Base-by-base conservation (phyloP, 2,113 vertebrate species). In the Anser brachyrhynchus region DNA sequence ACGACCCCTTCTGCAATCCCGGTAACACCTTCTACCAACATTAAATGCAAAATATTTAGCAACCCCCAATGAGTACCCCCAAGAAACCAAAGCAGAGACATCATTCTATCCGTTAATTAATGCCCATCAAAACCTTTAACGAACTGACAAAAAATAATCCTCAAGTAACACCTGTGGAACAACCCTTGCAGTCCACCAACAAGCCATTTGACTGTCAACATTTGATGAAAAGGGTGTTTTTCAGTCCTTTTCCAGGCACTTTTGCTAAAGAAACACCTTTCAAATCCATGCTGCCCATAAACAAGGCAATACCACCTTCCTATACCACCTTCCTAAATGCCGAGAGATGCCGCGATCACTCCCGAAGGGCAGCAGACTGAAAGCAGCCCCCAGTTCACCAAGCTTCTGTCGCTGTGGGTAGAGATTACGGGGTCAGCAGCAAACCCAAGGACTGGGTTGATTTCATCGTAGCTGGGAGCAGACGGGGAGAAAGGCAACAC, bases 301-400 rank as follows among this genome's bases (percentile, higher is more conserved):
- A 57, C 3, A 44, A 77, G 37, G 44, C 20, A 81, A 44, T 0
- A 69, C 74, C 58, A 87, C 9, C 43, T 54, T 29, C 14, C 31
- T 6, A 39, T 0, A 73, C 74, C 62, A 87, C 9, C 37, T 54
- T 33, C 17, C 31, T 7, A 35, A 23, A 66, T 0, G 20, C 0
- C 1, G 15, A 43, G 51, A 4, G 26, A 43, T 46, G 23, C 58
- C 31, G 10, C 1, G 7, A 33, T n/a, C 1, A 2, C 5, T 58
- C 74, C 49, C 28, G 22, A 35, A 87, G 19, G 1, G 10, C 15
- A 22, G 54, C 22, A 43, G 39, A n/a, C 28, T 33, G 54, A 44
- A 58, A 44, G 57, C 21, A 75, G 39, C 44, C 4, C 54, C 19
- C 52, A 58, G 54, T 23, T 23, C 54, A 19, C 22, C 33, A 15